Evolutionary conservation across 2,113 vertebrate species (phyloP).

Genomic region (Verasper variegatus): DNA sequence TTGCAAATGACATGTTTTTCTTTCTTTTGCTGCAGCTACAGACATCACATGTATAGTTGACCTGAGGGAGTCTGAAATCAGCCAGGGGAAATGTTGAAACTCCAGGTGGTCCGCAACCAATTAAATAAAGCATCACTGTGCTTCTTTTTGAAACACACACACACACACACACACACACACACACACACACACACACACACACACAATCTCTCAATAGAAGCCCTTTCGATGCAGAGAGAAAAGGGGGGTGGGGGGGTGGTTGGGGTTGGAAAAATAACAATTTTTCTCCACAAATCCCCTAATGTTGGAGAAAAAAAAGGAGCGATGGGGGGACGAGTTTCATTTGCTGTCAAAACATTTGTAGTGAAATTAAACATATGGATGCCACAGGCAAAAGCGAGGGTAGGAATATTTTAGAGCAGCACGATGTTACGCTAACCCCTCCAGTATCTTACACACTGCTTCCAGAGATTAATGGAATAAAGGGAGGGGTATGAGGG

Average conservation of each 20-base stretch:
- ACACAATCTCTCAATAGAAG: constrained; percentile 16
- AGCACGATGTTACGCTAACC: constrained; percentile 74
- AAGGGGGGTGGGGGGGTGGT: not conserved
- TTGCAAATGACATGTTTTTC: constrained; percentile 49
- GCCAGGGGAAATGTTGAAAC: constrained; percentile 71
- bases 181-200: constrained; percentile 27
- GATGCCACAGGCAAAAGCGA: constrained; percentile 75
- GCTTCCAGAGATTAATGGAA: constrained; percentile 77
- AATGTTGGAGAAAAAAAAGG: constrained; percentile 20
- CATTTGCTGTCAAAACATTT: constrained; percentile 79
- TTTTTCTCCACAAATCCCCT: constrained; percentile 23
- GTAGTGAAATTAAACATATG: constrained; percentile 81
- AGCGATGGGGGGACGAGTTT: constrained; percentile 49
- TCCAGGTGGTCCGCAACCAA: constrained; percentile 75
- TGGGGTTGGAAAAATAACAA: not conserved
- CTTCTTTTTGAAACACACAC: constrained; percentile 59
- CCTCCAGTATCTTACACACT: constrained; percentile 76
- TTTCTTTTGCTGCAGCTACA: constrained; percentile 30
- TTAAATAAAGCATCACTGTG: constrained; percentile 76
- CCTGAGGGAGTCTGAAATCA: constrained; percentile 68
- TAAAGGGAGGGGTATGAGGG: constrained; percentile 45
- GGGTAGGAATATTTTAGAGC: constrained; percentile 77
- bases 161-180: constrained; percentile 19
- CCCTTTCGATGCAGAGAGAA: constrained; percentile 32
- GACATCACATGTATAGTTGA: constrained; percentile 54